Conservation (phyloP, 2,888 invertebrate genomes). For the Drosophila trichaetosa region DNA sequence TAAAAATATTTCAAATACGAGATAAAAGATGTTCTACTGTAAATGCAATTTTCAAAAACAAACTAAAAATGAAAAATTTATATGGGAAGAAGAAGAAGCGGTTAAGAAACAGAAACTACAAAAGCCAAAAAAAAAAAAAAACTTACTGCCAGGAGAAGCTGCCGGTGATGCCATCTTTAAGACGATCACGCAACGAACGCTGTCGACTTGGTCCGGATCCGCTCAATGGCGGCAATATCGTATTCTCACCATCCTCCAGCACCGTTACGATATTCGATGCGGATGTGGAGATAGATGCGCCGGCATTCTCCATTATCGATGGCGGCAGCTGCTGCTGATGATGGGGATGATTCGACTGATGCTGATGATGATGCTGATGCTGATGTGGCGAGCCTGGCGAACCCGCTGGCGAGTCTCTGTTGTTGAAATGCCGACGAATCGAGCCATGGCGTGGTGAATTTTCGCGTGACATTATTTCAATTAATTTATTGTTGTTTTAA, state of each 20-base stretch:
- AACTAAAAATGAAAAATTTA: conserved; percentile 25
- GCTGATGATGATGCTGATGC: conserved; percentile 61
- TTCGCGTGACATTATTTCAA: conserved; percentile 83
- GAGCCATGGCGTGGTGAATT: conserved; percentile 84
- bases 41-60: conserved; percentile 19
- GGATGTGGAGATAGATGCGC: conserved; percentile 79
- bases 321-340: conserved; percentile 68
- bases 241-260: conserved; percentile 80
- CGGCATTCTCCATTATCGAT: conserved; percentile 80
- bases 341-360: conserved; percentile 64
- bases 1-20: conserved; percentile 10
- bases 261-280: conserved; percentile 81
- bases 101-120: conserved; percentile 48
- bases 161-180: conserved; percentile 92
- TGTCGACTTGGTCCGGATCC: conserved; percentile 88
- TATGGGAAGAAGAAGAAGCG: conserved; percentile 32
- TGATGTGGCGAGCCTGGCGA: conserved; percentile 73
- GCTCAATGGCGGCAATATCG: conserved; percentile 82
- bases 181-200: conserved; percentile 91
- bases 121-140: conserved; percentile 5
- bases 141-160: conserved; percentile 94
- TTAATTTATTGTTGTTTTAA: conserved; percentile 22
- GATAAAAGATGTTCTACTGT: conserved; percentile 12
- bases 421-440: conserved; percentile 72
- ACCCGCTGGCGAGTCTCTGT: conserved; percentile 61